Percentiles rank a stretch among this genome's conserved stretches.
Evolutionary conservation across 2,797 vertebrate species (phyloP).

Genomic region (Hoplostethus mediterraneus): DNA sequence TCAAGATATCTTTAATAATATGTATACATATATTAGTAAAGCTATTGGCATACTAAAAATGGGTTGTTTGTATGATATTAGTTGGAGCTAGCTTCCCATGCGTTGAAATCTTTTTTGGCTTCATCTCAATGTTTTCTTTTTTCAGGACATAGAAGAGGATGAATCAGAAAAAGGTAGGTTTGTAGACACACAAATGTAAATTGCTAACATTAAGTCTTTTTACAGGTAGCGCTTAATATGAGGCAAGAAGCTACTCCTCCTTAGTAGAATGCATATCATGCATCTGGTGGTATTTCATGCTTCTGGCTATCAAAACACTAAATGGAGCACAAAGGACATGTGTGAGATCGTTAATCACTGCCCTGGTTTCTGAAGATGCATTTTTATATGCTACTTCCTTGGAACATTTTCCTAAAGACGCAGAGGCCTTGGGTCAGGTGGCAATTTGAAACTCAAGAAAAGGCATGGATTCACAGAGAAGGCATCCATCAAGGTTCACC

Average conservation of each 20-base stretch:
- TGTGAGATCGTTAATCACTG: background rate
- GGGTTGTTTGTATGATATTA: background rate
- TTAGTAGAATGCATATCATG: constrained; percentile 17
- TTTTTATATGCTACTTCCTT: constrained; percentile 3
- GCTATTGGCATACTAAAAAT: too few relatives aligned
- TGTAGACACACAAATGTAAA: constrained; percentile 48
- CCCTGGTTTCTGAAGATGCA: constrained; percentile 32
- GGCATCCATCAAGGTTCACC: constrained; percentile 13
- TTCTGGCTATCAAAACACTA: constrained; percentile 13
- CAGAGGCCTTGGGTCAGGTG: constrained; percentile 13
- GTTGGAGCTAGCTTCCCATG: background rate
- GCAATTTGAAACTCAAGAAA: background rate
- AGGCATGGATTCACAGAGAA: background rate
- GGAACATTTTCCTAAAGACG: constrained; percentile 24
- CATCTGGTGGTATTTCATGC: constrained; percentile 28
- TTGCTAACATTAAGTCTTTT: constrained; percentile 49
- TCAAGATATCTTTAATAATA: too few relatives aligned
- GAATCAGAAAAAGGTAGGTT: constrained; percentile 98
- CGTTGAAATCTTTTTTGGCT: constrained; percentile 19
- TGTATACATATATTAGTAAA: too few relatives aligned
- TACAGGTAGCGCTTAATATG: constrained; percentile 22
- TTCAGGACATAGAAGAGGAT: constrained; percentile 93
- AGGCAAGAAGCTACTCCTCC: constrained; percentile 37
- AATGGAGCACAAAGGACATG: constrained; percentile 21
- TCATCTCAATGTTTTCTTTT: constrained; percentile 27